Evolutionary conservation across 2,797 vertebrate species (phyloP).

Genomic region (Rhinogobio ventralis): DNA sequence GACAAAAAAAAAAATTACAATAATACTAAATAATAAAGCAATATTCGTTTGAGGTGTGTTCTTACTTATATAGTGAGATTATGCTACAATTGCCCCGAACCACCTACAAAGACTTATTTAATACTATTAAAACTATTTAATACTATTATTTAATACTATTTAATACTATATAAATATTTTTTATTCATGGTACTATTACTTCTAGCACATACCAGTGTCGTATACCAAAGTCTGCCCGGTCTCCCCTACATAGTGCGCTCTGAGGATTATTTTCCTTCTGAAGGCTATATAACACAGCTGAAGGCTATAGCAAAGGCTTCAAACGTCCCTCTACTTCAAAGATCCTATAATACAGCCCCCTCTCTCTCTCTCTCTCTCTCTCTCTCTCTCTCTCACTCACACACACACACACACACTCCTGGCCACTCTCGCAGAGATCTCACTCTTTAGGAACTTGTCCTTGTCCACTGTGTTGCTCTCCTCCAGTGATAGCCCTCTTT

Average conservation of each 20-base stretch:
- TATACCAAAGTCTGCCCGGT: neutral
- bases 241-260: neutral
- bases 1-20: neutral
- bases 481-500: conserved; percentile 24
- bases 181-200: neutral
- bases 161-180: no score
- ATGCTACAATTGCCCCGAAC: neutral
- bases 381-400: neutral
- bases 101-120: neutral
- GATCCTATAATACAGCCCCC: conserved; percentile 21
- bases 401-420: conserved; percentile 9
- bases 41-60: neutral
- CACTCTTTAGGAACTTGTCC: conserved; percentile 31
- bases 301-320: conserved; percentile 27
- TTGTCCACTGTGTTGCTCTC: conserved; percentile 27
- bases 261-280: conserved; percentile 24
- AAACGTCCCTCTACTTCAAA: conserved; percentile 39
- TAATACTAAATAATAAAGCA: conserved; percentile 5
- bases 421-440: conserved; percentile 21
- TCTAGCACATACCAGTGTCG: neutral
- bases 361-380: neutral
- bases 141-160: neutral
- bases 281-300: conserved; percentile 17
- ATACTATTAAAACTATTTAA: neutral
- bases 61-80: neutral